Evolutionary conservation across 2,113 vertebrate species (phyloP).

Genomic region (Zosterops borbonicus): DNA sequence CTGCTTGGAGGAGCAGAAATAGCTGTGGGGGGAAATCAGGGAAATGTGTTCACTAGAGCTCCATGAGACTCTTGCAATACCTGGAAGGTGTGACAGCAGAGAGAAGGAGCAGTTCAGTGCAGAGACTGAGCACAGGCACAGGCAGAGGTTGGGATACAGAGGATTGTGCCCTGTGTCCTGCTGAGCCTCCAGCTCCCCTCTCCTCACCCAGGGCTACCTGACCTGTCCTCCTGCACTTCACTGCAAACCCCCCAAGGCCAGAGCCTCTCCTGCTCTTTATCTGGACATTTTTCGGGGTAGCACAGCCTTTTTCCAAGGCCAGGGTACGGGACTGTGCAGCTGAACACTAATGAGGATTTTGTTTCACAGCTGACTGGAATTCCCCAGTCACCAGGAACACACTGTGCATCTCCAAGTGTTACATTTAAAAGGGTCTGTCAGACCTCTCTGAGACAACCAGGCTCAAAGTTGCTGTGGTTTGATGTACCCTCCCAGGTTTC

Average conservation of each 20-base stretch:
- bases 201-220: background rate
- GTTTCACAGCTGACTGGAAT: background rate
- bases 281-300: background rate
- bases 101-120: background rate
- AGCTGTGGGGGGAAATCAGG: background rate
- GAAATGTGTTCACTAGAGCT: background rate
- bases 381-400: background rate
- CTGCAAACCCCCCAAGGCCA: background rate
- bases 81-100: background rate
- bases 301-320: background rate
- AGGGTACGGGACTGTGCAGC: background rate
- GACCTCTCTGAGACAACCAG: background rate
- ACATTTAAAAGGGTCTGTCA: background rate
- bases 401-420: background rate
- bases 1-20: background rate
- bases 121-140: background rate
- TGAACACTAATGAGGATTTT: background rate
- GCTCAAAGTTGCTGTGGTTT: background rate
- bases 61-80: background rate
- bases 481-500: background rate
- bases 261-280: background rate
- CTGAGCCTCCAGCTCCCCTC: background rate
- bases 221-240: background rate
- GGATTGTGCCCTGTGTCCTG: no score
- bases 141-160: rapidly evolving